Evolutionary conservation across 2,113 vertebrate species (phyloP).

Genomic region (Gambusia affinis): DNA sequence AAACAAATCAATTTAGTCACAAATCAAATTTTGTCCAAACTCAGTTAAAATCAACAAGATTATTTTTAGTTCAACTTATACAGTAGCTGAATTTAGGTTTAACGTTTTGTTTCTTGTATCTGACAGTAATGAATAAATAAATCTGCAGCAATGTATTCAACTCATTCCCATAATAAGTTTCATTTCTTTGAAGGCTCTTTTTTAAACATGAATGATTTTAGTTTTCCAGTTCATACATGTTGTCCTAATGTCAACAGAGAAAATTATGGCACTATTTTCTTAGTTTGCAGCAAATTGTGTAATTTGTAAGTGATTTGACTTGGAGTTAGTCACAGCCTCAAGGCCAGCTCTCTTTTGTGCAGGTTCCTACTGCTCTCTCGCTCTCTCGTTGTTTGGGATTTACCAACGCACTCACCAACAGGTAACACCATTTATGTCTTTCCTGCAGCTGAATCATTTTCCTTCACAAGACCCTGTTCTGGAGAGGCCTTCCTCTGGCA

Average conservation of each 20-base stretch:
- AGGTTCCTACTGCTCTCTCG: conserved; percentile 9
- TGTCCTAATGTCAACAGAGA: neutral
- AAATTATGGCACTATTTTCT: neutral
- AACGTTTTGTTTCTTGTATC: no score
- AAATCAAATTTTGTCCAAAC: no score
- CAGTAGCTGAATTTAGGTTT: no score
- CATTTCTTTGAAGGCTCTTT: no score
- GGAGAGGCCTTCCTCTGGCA: conserved; percentile 59
- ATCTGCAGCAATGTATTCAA: no score
- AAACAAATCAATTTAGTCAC: no score
- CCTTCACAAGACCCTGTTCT: conserved; percentile 25
- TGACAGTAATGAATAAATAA: no score
- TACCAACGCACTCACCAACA: conserved; percentile 28
- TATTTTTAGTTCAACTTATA: no score
- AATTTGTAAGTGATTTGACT: conserved; percentile 1
- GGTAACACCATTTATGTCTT: conserved; percentile 71
- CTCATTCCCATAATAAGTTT: no score
- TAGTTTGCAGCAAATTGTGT: conserved; percentile 2
- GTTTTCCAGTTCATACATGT: neutral
- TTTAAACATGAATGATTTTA: no score
- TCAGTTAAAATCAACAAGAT: no score
- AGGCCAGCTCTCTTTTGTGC: conserved; percentile 18
- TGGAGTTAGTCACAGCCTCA: conserved; percentile 19
- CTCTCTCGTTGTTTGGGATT: conserved; percentile 17
- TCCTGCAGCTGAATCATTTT: conserved; percentile 50